A percentile compares a stretch with the other conserved stretches of the same genome.
Evolutionary conservation across 2,113 vertebrate genomes (phyloP).

Genomic region (Corapipo altera): DNA sequence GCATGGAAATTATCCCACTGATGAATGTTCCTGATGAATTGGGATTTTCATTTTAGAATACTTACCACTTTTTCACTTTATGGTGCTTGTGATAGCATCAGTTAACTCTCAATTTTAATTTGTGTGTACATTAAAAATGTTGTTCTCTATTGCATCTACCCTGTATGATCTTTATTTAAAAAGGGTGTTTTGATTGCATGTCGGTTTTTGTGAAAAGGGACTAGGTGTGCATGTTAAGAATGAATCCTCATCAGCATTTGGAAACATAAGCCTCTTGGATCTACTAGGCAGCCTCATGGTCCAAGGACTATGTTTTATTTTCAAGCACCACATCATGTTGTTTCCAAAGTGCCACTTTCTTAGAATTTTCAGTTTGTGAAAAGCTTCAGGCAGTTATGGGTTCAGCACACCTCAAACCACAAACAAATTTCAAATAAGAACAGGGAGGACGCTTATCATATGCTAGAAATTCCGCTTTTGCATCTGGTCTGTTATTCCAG

Average conservation of each 20-base stretch:
- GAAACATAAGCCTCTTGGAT: neutral
- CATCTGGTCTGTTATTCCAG: neutral
- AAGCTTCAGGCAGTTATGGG: neutral
- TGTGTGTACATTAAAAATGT: neutral
- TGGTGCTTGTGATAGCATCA: neutral
- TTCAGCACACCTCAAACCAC: neutral
- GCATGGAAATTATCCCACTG: neutral
- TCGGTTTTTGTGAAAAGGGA: neutral
- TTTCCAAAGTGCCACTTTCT: slow-evolving; percentile 4
- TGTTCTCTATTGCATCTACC: neutral
- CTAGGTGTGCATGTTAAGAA: neutral
- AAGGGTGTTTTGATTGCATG: neutral
- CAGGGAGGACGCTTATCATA: neutral
- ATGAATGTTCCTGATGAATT: neutral
- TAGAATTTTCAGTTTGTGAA: neutral
- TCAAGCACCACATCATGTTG: neutral
- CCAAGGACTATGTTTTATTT: neutral
- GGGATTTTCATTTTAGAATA: neutral
- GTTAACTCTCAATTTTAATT: neutral
- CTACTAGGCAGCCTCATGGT: neutral
- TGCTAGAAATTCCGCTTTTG: neutral
- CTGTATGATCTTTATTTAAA: neutral
- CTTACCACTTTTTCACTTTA: neutral
- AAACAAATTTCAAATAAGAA: neutral
- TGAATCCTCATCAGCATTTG: neutral